phyloP scores from a whole-genome alignment of 2,113 vertebrate genomes.

The Archocentrus centrarchus region DNA sequence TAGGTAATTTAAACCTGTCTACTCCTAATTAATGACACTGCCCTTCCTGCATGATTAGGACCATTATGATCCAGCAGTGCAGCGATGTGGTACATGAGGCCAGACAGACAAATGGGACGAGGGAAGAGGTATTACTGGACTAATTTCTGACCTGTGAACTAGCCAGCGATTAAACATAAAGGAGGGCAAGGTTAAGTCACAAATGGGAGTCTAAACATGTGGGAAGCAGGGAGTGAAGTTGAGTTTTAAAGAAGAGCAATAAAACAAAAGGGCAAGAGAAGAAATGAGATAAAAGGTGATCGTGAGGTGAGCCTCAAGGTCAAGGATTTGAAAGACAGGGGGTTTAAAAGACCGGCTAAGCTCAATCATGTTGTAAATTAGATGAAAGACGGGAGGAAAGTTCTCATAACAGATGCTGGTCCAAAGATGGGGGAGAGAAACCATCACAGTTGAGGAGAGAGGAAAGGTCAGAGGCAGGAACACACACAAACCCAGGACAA shows the following conservation, averaged over 20 bases:
- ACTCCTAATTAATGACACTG: slow-evolving; percentile 59
- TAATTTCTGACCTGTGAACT: slow-evolving; percentile 52
- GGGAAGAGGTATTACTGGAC: slow-evolving; percentile 29
- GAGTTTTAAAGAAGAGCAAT: not conserved
- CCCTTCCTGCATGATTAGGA: slow-evolving; percentile 56
- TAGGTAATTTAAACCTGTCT: slow-evolving; percentile 56
- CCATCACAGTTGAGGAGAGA: slow-evolving; percentile 27
- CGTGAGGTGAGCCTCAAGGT: slow-evolving; percentile 61
- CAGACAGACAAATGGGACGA: slow-evolving; percentile 27
- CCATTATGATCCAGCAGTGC: slow-evolving; percentile 47
- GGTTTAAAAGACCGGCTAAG: not conserved
- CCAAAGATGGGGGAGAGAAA: slow-evolving; percentile 7
- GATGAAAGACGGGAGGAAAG: slow-evolving; percentile 24
- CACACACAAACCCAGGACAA: slow-evolving; percentile 42
- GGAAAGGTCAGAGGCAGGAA: slow-evolving; percentile 45
- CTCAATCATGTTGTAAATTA: slow-evolving; percentile 15
- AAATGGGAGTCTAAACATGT: slow-evolving; percentile 17
- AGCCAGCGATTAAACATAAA: slow-evolving; percentile 26
- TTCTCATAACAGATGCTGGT: slow-evolving; percentile 13
- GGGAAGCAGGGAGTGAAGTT: not conserved
- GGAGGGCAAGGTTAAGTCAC: not conserved
- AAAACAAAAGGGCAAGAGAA: not conserved
- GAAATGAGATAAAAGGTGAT: not conserved
- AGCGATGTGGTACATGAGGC: slow-evolving; percentile 23
- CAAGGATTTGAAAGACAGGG: slow-evolving; percentile 2